Evolutionary conservation across 2,888 invertebrate species (phyloP).

Genomic region (Galeopsomyia nigrocyanea): DNA sequence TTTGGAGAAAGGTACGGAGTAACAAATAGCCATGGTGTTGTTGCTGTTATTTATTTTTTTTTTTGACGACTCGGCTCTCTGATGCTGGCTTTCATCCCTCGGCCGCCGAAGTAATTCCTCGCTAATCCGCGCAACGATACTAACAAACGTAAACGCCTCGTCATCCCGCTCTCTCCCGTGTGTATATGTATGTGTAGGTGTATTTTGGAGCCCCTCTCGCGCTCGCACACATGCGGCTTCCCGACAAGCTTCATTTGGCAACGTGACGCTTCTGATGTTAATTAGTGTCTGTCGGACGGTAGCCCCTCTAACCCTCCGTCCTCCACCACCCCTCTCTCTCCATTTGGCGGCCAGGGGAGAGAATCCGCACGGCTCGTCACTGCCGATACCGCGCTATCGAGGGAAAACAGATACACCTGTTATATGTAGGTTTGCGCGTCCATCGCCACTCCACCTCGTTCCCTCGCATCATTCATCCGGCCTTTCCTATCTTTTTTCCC

Average conservation of each 20-base stretch:
- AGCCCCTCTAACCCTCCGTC: not conserved
- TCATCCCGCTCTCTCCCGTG: not conserved
- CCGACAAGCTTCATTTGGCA: slow-evolving; percentile 40
- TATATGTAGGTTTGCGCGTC: not conserved
- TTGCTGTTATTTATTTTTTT: not conserved
- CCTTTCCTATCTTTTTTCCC: no score
- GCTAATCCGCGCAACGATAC: slow-evolving; percentile 36
- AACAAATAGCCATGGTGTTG: no score
- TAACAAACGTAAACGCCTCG: slow-evolving; percentile 35
- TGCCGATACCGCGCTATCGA: no score
- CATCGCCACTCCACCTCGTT: not conserved
- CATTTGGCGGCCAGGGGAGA: slow-evolving; percentile 11
- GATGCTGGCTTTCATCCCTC: slow-evolving; percentile 38
- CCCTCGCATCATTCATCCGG: no score
- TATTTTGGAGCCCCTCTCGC: not conserved
- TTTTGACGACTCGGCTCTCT: not conserved
- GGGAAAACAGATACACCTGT: not conserved
- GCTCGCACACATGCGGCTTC: slow-evolving; percentile 1
- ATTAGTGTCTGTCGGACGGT: slow-evolving; percentile 16
- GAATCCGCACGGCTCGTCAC: not conserved
- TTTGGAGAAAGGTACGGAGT: no score
- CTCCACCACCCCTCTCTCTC: not conserved
- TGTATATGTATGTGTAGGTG: not conserved
- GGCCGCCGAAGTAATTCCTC: slow-evolving; percentile 25
- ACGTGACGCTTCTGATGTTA: slow-evolving; percentile 30